Percentiles rank a stretch among this genome's conserved stretches.
These are phyloP conservation scores for Clarias laeviceps DNA, from an alignment of 2,797 vertebrate genomes.

Conservation along the genomic window DNA sequence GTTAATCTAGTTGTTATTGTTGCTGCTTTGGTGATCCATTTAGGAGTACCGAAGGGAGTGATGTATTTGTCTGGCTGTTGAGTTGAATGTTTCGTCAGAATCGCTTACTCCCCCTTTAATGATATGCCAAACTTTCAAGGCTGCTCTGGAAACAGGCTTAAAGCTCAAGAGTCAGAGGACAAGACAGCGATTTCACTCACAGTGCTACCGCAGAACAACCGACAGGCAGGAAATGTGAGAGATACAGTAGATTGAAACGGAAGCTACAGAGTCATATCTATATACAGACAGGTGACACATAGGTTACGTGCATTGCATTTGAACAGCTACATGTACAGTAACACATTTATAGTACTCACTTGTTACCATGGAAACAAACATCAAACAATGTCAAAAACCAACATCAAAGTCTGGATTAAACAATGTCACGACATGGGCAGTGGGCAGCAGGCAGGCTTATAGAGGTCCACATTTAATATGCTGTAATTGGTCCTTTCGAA, in stretches of 20 bases:
- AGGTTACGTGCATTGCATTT: not conserved
- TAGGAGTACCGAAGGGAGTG: too few relatives aligned
- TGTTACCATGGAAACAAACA: not conserved
- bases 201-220: slow-evolving; percentile 76
- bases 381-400: not conserved
- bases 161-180: slow-evolving; percentile 57
- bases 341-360: not conserved
- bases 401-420: not conserved
- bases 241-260: slow-evolving; percentile 60
- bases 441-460: slow-evolving; percentile 8
- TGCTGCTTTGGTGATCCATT: too few relatives aligned
- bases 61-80: too few relatives aligned
- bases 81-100: too few relatives aligned
- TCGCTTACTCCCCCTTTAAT: slow-evolving; percentile 3
- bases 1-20: too few relatives aligned
- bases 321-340: not conserved
- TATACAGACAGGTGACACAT: not conserved
- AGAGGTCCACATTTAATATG: not conserved
- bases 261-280: slow-evolving; percentile 39
- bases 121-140: slow-evolving; percentile 55
- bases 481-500: not conserved
- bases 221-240: slow-evolving; percentile 70
- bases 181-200: slow-evolving; percentile 74
- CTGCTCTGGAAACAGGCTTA: slow-evolving; percentile 53
- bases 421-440: not conserved